phyloP scores from a whole-genome alignment of 2,888 invertebrate genomes.

The Cinara cedri region DNA sequence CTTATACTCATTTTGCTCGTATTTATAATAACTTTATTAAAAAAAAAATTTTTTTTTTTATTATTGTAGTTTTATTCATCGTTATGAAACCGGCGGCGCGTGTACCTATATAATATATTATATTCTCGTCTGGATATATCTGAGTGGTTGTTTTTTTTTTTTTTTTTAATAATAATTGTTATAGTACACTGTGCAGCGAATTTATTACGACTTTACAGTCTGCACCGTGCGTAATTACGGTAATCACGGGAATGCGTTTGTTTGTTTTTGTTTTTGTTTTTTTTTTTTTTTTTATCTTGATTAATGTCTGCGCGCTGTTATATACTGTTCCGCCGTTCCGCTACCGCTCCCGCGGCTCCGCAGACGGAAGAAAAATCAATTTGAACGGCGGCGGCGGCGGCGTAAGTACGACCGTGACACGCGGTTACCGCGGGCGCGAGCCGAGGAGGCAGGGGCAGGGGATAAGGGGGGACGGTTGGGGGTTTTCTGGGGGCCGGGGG shows the following conservation, averaged over 20 bases:
- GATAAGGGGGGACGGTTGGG: too few species aligned
- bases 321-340: conserved; percentile 8
- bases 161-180: conserved; percentile 12
- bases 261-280: background rate
- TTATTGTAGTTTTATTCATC: background rate
- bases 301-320: conserved; percentile 7
- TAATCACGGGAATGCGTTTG: conserved; percentile 12
- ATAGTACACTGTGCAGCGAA: too few species aligned
- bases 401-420: too few species aligned
- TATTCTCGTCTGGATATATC: background rate
- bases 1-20: too few species aligned
- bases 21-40: conserved; percentile 17
- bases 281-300: conserved; percentile 2
- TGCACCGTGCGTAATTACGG: conserved; percentile 5
- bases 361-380: conserved; percentile 34
- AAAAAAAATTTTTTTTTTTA: background rate
- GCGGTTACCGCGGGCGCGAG: background rate
- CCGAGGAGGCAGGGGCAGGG: too few species aligned
- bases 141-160: background rate
- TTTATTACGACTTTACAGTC: background rate
- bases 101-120: too few species aligned
- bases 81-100: background rate
- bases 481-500: too few species aligned
- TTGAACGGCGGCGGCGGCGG: background rate
- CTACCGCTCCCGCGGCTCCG: background rate